Conservation (phyloP, 2,113 vertebrate species). For the Anguilla rostrata region DNA sequence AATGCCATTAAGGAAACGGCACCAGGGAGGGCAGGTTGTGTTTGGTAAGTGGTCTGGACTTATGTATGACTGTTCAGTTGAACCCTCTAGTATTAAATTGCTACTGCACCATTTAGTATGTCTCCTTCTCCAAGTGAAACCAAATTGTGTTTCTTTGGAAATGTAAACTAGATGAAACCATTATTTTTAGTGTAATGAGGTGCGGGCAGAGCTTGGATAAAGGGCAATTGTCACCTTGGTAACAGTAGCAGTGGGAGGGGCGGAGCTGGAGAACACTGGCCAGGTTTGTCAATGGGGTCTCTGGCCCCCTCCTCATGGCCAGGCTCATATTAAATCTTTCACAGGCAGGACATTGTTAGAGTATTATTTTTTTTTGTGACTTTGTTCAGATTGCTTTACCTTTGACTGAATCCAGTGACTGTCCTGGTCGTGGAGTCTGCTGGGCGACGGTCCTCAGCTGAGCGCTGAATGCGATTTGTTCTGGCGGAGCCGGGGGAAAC, state of each 20-base stretch:
- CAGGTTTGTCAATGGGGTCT: neutral
- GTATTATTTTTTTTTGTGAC: neutral
- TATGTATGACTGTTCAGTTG: neutral
- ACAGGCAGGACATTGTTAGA: neutral
- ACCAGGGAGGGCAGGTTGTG: neutral
- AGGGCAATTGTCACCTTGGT: slow-evolving; percentile 3
- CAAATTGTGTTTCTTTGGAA: neutral
- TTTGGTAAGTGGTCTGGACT: neutral
- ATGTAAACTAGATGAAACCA: neutral
- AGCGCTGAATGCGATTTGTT: neutral
- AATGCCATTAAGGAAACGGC: neutral
- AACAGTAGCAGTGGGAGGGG: neutral
- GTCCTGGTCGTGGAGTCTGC: neutral
- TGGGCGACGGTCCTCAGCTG: neutral
- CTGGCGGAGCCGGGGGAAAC: neutral
- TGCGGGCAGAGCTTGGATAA: neutral
- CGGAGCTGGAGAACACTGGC: neutral
- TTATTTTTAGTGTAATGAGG: neutral
- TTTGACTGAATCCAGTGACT: neutral
- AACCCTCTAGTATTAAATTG: neutral
- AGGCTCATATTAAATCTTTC: neutral
- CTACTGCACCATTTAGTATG: neutral
- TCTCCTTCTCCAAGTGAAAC: neutral
- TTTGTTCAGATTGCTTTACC: neutral
- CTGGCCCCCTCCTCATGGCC: neutral